A percentile compares a stretch with the other conserved stretches of the same genome.
Evolutionary conservation across 2,797 vertebrate genomes (phyloP).

Genomic region (Ciconia nigra): DNA sequence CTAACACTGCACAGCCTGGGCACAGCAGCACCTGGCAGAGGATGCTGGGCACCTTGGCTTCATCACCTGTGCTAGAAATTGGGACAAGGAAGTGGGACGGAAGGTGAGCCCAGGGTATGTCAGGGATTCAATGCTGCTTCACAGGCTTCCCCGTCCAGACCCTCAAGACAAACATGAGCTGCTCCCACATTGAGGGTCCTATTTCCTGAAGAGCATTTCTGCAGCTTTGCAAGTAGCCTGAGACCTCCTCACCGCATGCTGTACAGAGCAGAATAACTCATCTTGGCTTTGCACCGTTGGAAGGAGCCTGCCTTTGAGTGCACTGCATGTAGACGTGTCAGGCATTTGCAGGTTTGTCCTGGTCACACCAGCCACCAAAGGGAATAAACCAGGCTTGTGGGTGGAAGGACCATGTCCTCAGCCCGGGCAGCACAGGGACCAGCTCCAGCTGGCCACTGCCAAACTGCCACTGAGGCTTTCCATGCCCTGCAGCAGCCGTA

Average conservation of each 20-base stretch:
- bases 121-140: not conserved
- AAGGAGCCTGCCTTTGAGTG: accelerated
- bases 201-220: not conserved
- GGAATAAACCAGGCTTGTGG: not conserved
- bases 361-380: not conserved
- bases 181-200: not conserved
- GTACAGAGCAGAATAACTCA: not conserved
- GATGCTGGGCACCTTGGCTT: not conserved
- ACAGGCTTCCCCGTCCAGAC: not conserved
- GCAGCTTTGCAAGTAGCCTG: not conserved
- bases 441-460: not conserved
- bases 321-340: accelerated
- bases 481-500: not conserved
- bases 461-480: not conserved
- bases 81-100: not conserved
- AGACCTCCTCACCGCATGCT: not conserved
- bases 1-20: not conserved
- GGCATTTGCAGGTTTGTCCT: not conserved
- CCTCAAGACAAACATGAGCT: not conserved
- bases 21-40: not conserved
- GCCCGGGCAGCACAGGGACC: not conserved
- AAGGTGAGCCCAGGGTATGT: not conserved
- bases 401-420: not conserved
- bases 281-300: accelerated
- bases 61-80: not conserved